These are phyloP conservation scores for Salarias fasciatus DNA, from an alignment of 2,797 vertebrate genomes.

Conservation along the genomic window DNA sequence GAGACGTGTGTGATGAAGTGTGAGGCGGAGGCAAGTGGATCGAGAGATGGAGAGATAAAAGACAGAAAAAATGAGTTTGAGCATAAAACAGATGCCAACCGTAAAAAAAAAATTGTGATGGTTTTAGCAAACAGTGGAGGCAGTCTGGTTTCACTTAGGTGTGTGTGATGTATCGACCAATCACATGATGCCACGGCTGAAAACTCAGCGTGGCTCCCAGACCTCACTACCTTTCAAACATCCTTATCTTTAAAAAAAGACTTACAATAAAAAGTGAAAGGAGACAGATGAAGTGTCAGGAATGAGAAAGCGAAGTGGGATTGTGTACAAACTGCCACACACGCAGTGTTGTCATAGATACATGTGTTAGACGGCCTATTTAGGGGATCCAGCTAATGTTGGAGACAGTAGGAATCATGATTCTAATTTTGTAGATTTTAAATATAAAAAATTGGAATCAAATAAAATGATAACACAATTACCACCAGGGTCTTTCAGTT, in stretches of 20 bases:
- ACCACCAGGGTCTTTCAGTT: too few relatives aligned
- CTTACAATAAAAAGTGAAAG: too few relatives aligned
- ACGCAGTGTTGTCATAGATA: too few relatives aligned
- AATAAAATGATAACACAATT: too few relatives aligned
- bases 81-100: constrained; percentile 43
- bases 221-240: constrained; percentile 11
- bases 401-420: too few relatives aligned
- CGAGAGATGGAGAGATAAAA: constrained; percentile 28
- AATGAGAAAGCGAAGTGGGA: too few relatives aligned
- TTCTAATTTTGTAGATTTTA: too few relatives aligned
- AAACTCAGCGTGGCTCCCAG: constrained; percentile 12
- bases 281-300: not conserved
- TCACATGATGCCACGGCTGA: constrained; percentile 21
- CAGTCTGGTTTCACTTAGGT: constrained; percentile 55
- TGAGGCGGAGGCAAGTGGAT: constrained; percentile 45
- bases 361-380: too few relatives aligned
- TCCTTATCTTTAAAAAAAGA: constrained; percentile 7
- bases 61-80: constrained; percentile 18
- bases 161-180: constrained; percentile 25
- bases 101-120: constrained; percentile 25
- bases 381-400: too few relatives aligned
- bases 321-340: too few relatives aligned
- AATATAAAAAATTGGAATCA: too few relatives aligned
- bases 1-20: constrained; percentile 26
- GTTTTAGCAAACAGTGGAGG: constrained; percentile 40